These are phyloP conservation scores for Talpa occidentalis DNA, from an alignment of 2,113 vertebrate genomes.

Conservation along the genomic window DNA sequence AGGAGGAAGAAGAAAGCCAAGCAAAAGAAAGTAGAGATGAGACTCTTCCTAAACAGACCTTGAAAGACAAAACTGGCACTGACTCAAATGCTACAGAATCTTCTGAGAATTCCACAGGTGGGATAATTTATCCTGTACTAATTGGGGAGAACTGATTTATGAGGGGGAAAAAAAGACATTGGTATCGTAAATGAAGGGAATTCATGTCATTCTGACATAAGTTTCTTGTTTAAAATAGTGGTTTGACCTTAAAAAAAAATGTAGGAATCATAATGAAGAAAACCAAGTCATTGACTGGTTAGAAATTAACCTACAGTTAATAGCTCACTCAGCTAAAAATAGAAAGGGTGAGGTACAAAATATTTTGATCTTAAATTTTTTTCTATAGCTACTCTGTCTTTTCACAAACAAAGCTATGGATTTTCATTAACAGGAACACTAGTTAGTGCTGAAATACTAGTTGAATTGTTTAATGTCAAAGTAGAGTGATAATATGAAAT, in stretches of 20 bases:
- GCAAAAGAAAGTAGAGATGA: slow-evolving; percentile 82
- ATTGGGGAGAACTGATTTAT: not conserved
- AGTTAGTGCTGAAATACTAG: not conserved
- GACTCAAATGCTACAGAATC: slow-evolving; percentile 76
- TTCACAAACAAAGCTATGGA: not conserved
- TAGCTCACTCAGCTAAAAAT: not conserved
- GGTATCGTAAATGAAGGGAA: not conserved
- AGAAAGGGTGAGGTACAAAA: not conserved
- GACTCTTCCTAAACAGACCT: slow-evolving; percentile 83
- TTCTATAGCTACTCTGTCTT: not conserved
- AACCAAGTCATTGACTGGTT: not conserved
- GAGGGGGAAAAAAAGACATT: not conserved
- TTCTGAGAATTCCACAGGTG: slow-evolving; percentile 84
- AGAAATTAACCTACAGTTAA: not conserved
- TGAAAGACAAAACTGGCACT: slow-evolving; percentile 85
- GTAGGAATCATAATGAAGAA: not conserved
- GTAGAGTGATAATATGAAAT: not conserved
- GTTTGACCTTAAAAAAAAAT: not conserved
- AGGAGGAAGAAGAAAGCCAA: slow-evolving; percentile 88
- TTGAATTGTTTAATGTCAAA: not conserved
- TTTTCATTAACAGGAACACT: not conserved
- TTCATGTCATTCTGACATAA: not conserved
- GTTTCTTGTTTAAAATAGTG: not conserved
- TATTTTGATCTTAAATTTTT: not conserved
- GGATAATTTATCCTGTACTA: not conserved